A percentile compares a stretch with the other conserved stretches of the same genome.
phyloP scores from a whole-genome alignment of 2,113 vertebrate genomes.

The Beaufortia kweichowensis region DNA sequence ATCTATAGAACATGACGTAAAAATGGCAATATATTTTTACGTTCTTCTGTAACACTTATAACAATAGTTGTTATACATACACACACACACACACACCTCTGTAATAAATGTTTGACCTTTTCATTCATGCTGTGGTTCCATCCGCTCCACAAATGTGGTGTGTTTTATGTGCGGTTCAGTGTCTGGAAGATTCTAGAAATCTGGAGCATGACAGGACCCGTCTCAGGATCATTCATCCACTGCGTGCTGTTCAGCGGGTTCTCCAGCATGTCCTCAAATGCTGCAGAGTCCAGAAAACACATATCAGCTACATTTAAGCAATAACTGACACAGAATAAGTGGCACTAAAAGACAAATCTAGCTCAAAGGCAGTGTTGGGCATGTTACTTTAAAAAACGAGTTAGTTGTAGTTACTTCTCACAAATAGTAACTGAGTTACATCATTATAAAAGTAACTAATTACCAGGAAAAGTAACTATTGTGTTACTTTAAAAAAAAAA shows the following conservation, averaged over 20 bases:
- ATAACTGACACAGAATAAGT: not conserved
- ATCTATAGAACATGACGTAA: conserved; percentile 55
- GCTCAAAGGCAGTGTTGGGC: not conserved
- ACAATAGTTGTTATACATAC: conserved; percentile 52
- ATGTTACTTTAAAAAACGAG: not conserved
- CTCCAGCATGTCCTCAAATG: conserved; percentile 98
- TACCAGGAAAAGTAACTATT: not conserved
- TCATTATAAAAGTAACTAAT: too few species aligned
- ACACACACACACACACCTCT: conserved; percentile 41
- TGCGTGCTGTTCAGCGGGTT: conserved; percentile 98
- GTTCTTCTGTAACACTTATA: conserved; percentile 66
- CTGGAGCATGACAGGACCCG: conserved; percentile 97
- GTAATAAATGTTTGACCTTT: conserved; percentile 39
- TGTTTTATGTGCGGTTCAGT: conserved; percentile 90
- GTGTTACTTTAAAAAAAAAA: not conserved
- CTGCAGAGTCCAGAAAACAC: conserved; percentile 62
- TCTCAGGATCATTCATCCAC: conserved; percentile 99
- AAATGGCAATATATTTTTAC: conserved; percentile 51
- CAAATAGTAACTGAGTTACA: too few species aligned
- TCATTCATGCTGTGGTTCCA: conserved; percentile 18
- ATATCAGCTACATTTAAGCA: not conserved
- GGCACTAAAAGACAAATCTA: not conserved
- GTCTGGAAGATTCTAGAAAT: conserved; percentile 99
- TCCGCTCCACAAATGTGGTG: conserved; percentile 18
- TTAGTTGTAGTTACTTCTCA: too few species aligned